Base-by-base conservation (phyloP, 1,140 invertebrate genomes). In the Zophobas atratus region DNA sequence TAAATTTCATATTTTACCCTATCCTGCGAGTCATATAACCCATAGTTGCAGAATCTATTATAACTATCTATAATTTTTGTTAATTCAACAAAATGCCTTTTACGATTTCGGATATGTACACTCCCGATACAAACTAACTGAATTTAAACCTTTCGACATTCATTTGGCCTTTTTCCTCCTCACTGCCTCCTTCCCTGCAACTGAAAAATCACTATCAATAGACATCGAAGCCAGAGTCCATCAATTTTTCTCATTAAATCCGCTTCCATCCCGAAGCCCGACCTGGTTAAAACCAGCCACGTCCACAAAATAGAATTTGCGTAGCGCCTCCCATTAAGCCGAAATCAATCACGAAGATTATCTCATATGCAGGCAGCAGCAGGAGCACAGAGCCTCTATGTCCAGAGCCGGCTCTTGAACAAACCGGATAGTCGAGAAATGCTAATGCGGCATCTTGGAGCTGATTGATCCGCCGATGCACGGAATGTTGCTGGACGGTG, bases 341-440 rank as follows among this genome's bases (percentile, higher is more conserved):
- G 60, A 67, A 67, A 67, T 67, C 60, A 67, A 67, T 67, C 60
- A 67, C 60, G 60, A 43, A 67, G 60, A 67, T 67, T 67, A 67
- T 67, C 60, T 67, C 60, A 67, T 51, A 51, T 67, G 60, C 60
- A 43, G 43, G 60, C 60, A 67, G 60, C 39, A 67, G 60, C 60
- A 67, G 38, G 8, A 67, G 60, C 39, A n/a, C 57, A 38, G 57
- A 67, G 39, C 38, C 60, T 60, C 60, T 67, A 67, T 43, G 60
- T n/a, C 60, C 39, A 20, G n/a, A 43, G 60, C 60, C 60, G 57
- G 38, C 57, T 63, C 57, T 36, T 2, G 56, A 4, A 46, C 39
- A 67, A 67, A 67, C 60, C 60, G 60, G 60, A 67, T 67, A 67
- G 60, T 67, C 60, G 60, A 67, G 60, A 67, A 67, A 67, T 67